phyloP scores from a whole-genome alignment of 2,888 invertebrate genomes.

The Microctonus brassicae region DNA sequence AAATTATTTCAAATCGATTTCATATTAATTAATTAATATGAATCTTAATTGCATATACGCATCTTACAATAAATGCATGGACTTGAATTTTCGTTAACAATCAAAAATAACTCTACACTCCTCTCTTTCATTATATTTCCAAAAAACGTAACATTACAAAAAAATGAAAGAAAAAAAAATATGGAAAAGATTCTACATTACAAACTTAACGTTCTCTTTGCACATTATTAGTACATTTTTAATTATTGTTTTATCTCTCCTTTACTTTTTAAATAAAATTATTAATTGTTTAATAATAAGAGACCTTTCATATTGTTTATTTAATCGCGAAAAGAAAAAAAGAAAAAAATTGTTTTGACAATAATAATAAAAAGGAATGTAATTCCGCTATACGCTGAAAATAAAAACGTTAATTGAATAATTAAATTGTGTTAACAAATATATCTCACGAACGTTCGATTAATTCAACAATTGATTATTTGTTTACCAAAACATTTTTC shows the following conservation, averaged over 20 bases:
- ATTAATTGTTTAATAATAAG: neutral
- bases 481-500: neutral
- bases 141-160: slow-evolving; percentile 5
- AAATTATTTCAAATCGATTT: neutral
- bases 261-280: slow-evolving; percentile 20
- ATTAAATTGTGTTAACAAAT: slow-evolving; percentile 8
- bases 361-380: slow-evolving; percentile 20
- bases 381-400: neutral
- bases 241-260: neutral
- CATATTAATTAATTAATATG: neutral
- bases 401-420: neutral
- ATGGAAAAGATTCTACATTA: slow-evolving; percentile 33
- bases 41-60: slow-evolving; percentile 2
- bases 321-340: too few relatives aligned
- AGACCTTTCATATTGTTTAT: neutral
- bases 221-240: too few relatives aligned
- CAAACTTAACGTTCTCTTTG: slow-evolving; percentile 38
- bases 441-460: neutral
- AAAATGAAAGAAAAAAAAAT: slow-evolving; percentile 19
- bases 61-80: slow-evolving; percentile 8
- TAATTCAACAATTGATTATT: neutral
- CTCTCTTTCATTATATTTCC: slow-evolving; percentile 1
- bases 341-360: neutral
- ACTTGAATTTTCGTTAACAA: slow-evolving; percentile 4
- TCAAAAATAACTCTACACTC: slow-evolving; percentile 12